A percentile compares a stretch with the other conserved stretches of the same genome.
phyloP scores from a whole-genome alignment of 2,113 vertebrate species.

The Cochlearius cochlearius region DNA sequence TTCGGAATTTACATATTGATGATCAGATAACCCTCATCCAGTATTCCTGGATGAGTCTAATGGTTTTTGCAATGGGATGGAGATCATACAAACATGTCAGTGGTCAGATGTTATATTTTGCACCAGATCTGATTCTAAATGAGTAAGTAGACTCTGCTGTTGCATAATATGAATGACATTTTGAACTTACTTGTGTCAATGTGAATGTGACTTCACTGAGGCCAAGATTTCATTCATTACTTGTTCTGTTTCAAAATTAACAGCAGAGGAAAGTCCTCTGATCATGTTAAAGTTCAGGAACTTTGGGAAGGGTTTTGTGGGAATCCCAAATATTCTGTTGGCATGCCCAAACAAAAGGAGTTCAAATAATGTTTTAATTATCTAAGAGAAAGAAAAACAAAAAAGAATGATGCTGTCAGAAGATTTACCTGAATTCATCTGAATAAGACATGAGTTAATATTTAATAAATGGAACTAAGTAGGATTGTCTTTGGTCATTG shows the following conservation, averaged over 20 bases:
- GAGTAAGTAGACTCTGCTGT: conserved; percentile 84
- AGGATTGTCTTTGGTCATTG: neutral
- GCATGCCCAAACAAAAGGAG: neutral
- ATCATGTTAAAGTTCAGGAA: neutral
- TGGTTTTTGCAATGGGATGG: conserved; percentile 97
- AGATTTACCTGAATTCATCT: neutral
- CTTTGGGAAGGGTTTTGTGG: neutral
- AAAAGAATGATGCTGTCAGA: neutral
- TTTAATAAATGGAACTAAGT: neutral
- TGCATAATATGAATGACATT: neutral
- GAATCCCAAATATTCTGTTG: neutral
- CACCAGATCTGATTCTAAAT: conserved; percentile 91
- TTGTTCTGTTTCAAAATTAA: neutral
- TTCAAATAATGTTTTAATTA: neutral
- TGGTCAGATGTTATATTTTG: conserved; percentile 93
- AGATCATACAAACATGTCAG: conserved; percentile 94
- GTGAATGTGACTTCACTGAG: neutral
- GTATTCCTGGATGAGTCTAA: conserved; percentile 98
- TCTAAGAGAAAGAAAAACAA: neutral
- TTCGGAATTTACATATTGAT: conserved; percentile 92
- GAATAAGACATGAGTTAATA: neutral
- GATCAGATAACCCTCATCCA: conserved; percentile 99
- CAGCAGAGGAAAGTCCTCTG: neutral
- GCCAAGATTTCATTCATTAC: neutral
- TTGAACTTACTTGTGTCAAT: neutral